A percentile compares a stretch with the other conserved stretches of the same genome.
phyloP scores from a whole-genome alignment of 2,888 invertebrate species.

The Malachius bipustulatus region DNA sequence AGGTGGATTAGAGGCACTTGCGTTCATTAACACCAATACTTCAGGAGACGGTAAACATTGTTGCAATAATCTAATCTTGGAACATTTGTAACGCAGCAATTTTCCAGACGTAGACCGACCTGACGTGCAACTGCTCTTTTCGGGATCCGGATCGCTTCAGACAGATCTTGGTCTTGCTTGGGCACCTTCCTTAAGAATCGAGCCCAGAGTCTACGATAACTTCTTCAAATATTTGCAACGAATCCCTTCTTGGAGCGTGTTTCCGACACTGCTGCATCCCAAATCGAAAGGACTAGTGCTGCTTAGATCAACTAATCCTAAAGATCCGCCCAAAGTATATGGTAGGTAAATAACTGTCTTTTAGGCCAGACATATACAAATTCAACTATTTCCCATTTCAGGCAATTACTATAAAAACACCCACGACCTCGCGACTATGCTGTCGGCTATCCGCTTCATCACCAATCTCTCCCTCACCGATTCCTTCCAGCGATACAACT shows the following conservation, averaged over 20 bases:
- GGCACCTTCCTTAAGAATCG: conserved; percentile 5
- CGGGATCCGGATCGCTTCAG: conserved; percentile 40
- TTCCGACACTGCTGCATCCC: conserved; percentile 32
- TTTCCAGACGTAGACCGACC: conserved; percentile 42
- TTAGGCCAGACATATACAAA: no score
- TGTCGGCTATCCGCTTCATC: conserved; percentile 49
- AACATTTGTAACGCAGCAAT: background rate
- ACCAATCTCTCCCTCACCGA: conserved; percentile 44
- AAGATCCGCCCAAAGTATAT: conserved; percentile 52
- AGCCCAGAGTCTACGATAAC: conserved; percentile 8
- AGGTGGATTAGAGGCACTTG: conserved; percentile 44
- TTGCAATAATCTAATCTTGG: no score
- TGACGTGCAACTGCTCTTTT: conserved; percentile 52
- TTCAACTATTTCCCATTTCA: no score
- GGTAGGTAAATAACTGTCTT: no score
- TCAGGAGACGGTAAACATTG: no score
- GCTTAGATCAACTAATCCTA: conserved; percentile 51
- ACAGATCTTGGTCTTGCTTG: conserved; percentile 38
- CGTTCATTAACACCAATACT: conserved; percentile 44
- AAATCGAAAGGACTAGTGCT: conserved; percentile 53
- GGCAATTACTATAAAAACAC: conserved; percentile 56
- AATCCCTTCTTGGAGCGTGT: conserved; percentile 6
- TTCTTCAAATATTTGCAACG: conserved; percentile 7
- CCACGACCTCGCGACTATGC: conserved; percentile 39
- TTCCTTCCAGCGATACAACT: conserved; percentile 43